Base-by-base conservation (phyloP, 2,888 invertebrate species). In the Ommatoiulus sabulosus region DNA sequence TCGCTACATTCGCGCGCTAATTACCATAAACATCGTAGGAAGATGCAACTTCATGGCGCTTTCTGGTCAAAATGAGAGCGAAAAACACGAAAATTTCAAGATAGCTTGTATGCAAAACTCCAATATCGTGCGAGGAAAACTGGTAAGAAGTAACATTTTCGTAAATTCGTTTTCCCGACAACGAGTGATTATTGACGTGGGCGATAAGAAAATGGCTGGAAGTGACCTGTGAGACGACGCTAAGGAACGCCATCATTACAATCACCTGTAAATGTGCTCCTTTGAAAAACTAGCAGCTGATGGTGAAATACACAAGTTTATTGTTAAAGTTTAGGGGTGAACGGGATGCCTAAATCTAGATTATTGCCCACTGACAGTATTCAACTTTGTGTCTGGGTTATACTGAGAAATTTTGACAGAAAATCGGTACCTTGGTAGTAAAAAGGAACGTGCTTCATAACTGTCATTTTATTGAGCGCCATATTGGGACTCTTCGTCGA, bases 11-110 rank as follows among this genome's bases (percentile, higher is more conserved):
- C 57, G 57, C n/a, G 57, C n/a, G 57, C 57, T 63, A 63, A 63
- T 63, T 63, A 63, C n/a, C 57, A 15, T 63, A 63, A 10, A 63
- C 17, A 63, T 63, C 57, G 57, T 3, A 44, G 35, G 43, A 87
- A 87, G 46, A 87, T 87, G 87, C 52, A 44, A 44, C 46, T 46
- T 87, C 12, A 87, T 87, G 87, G 35, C 88, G 87, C 86, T 89
- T 89, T 87, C 87, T 89, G 17, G 90, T 88, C n/a, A 89, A 90
- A 52, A 87, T 90, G 86, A 88, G 46, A 46, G 48, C 46, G 87
- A 87, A 87, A 87, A 87, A 24, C 46, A 87, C 87, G 87, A 87
- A 3, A 84, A 44, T 44, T 84, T 20, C 43, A 84, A 44, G 84
- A 44, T 84, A 84, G 44, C 17, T 84, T 84, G 84, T 35, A 35